phyloP scores from a whole-genome alignment of 2,113 vertebrate species.

The Zosterops borbonicus region DNA sequence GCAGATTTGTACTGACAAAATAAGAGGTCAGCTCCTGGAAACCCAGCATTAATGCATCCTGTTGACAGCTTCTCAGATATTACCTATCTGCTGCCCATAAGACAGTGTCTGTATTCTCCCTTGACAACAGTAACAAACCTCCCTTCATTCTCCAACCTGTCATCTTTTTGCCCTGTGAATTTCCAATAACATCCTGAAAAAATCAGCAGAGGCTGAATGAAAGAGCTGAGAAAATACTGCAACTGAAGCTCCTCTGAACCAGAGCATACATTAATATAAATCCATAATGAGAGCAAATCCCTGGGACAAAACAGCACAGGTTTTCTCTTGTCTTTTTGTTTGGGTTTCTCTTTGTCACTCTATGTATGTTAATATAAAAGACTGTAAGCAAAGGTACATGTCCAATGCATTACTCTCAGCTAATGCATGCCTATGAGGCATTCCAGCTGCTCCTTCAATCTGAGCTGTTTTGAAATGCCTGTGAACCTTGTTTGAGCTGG shows the following conservation, averaged over 20 bases:
- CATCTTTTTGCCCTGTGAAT: not conserved
- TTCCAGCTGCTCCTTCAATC: slow-evolving; percentile 57
- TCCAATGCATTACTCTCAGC: slow-evolving; percentile 39
- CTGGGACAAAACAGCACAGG: not conserved
- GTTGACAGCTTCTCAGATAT: slow-evolving; percentile 56
- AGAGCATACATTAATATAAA: not conserved
- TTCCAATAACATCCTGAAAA: not conserved
- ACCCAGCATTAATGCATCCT: not conserved
- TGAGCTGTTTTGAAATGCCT: slow-evolving; percentile 62
- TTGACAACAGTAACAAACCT: slow-evolving; percentile 11
- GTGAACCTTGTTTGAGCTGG: slow-evolving; percentile 55
- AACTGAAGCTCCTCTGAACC: not conserved
- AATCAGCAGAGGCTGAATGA: not conserved
- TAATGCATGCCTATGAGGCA: slow-evolving; percentile 54
- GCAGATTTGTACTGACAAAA: slow-evolving; percentile 38
- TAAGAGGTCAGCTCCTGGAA: slow-evolving; percentile 49
- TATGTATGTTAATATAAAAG: slow-evolving; percentile 42
- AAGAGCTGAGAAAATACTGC: slow-evolving; percentile 12
- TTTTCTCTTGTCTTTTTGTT: slow-evolving; percentile 52
- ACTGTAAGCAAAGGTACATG: slow-evolving; percentile 36
- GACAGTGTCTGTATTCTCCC: not conserved
- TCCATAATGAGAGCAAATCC: not conserved
- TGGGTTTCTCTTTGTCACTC: slow-evolving; percentile 41
- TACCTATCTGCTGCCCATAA: slow-evolving; percentile 23
- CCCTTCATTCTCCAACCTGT: slow-evolving; percentile 25